phyloP scores from a whole-genome alignment of 2,797 vertebrate genomes.

The Okamejei kenojei region DNA sequence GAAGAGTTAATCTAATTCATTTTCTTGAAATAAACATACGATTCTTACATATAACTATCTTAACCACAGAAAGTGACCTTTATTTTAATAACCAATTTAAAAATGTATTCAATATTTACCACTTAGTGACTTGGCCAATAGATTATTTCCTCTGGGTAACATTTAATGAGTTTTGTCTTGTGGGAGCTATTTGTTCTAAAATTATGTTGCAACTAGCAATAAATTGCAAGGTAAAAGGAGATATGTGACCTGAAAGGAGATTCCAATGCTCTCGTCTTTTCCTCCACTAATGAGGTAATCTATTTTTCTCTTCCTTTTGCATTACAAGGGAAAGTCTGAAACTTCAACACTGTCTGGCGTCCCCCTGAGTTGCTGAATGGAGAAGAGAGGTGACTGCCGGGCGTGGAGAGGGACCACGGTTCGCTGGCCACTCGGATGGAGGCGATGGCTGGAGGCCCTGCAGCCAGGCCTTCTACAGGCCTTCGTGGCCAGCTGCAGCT shows the following conservation, averaged over 20 bases:
- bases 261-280: neutral
- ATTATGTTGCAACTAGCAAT: neutral
- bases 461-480: too few species aligned
- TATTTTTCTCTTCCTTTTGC: too few species aligned
- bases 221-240: neutral
- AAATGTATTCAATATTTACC: neutral
- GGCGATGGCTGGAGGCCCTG: too few species aligned
- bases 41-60: neutral
- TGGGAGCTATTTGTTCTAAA: neutral
- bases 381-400: too few species aligned
- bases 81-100: conserved; percentile 24
- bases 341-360: too few species aligned
- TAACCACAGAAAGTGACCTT: conserved; percentile 15
- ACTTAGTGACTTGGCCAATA: conserved; percentile 5
- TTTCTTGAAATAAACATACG: neutral
- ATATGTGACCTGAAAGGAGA: neutral
- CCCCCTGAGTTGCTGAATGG: too few species aligned
- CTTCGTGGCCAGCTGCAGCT: too few species aligned
- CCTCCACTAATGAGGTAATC: neutral
- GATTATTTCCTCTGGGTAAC: neutral
- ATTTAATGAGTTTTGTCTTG: neutral
- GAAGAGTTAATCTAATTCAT: neutral
- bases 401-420: too few species aligned
- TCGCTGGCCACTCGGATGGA: too few species aligned
- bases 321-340: too few species aligned